Base-by-base conservation (phyloP, 64 coral and sea anemone species). In the Catalaphyllia jardinei region DNA sequence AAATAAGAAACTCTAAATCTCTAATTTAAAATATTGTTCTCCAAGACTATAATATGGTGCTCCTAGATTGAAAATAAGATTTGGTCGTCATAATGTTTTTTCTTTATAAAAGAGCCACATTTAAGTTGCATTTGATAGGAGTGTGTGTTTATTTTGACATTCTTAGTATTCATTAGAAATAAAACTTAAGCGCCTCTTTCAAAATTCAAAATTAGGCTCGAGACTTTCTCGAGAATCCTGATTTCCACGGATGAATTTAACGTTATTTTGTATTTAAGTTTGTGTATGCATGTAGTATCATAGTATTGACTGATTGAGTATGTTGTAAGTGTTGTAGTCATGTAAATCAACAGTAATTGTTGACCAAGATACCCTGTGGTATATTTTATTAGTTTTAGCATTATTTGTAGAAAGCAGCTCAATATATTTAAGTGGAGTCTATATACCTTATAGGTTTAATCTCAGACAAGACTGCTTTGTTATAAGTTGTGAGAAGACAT, bases 1-100 rank as follows among this genome's bases (percentile, higher is more conserved):
- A 71, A 50, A 55, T 57, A 42, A 83, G n/a, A 46, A 67, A 85
- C 59, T 85, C 35, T 12, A 85, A n/a, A 50, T 85, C 2, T 6
- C 0, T 19, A 62, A 42, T 83, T 64, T 39, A 31, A 64, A 46
- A 85, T 71, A 69, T 71, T 71, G 30, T 15, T 38, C 30, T 62
- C 4, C n/a, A 25, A 28, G 10, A 46, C 52, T 11, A 25, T 50
- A 52, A 71, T n/a, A 69, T 69, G 1, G 10, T 69, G 65, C 19
- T 33, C 1, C 19, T n/a, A 51, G 2, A 85, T 85, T 11, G 24
- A 51, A 84, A 85, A 12, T 16, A 11, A 71, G 22, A 71, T 67
- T 85, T 52, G 4, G 35, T 67, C 69, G 24, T n/a, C 9, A 42
- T 35, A 3, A 35, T 18, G 22, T 63, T n/a, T 67, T n/a, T 67